Evolutionary conservation across 2,888 invertebrate species (phyloP).

Genomic region (Tryphoninae sp.): DNA sequence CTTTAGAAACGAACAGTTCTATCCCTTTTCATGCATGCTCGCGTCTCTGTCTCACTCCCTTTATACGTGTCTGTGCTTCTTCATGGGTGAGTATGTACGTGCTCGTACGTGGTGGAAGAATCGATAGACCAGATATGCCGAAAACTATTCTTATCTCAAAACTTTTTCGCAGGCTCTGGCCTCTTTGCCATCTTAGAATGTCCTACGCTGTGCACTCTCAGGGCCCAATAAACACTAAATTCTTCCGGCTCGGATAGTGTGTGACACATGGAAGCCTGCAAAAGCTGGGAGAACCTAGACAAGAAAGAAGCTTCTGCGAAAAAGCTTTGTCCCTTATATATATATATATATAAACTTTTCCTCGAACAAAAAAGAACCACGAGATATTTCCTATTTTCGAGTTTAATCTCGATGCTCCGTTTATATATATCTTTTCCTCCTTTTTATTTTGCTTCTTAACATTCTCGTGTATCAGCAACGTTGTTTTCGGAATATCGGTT

Average conservation of each 20-base stretch:
- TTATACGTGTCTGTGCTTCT: neutral
- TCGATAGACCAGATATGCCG: slow-evolving; percentile 50
- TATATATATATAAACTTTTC: slow-evolving; percentile 6
- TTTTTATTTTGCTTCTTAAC: neutral
- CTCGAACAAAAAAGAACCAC: neutral
- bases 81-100: neutral
- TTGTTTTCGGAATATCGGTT: too few species aligned
- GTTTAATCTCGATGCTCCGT: slow-evolving; percentile 28
- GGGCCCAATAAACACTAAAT: slow-evolving; percentile 58
- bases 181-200: slow-evolving; percentile 14
- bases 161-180: slow-evolving; percentile 49
- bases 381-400: slow-evolving; percentile 3
- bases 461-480: too few species aligned
- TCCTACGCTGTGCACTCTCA: slow-evolving; percentile 8
- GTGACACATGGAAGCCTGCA: slow-evolving; percentile 43
- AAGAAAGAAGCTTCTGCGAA: slow-evolving; percentile 42
- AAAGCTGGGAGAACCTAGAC: slow-evolving; percentile 33
- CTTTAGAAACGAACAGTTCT: slow-evolving; percentile 33
- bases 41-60: neutral
- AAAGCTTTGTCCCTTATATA: slow-evolving; percentile 8
- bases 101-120: slow-evolving; percentile 12
- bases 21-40: slow-evolving; percentile 4
- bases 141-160: slow-evolving; percentile 60
- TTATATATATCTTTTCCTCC: neutral
- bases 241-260: slow-evolving; percentile 40